phyloP scores from a whole-genome alignment of 1,140 invertebrate genomes.

The Orius insidiosus region DNA sequence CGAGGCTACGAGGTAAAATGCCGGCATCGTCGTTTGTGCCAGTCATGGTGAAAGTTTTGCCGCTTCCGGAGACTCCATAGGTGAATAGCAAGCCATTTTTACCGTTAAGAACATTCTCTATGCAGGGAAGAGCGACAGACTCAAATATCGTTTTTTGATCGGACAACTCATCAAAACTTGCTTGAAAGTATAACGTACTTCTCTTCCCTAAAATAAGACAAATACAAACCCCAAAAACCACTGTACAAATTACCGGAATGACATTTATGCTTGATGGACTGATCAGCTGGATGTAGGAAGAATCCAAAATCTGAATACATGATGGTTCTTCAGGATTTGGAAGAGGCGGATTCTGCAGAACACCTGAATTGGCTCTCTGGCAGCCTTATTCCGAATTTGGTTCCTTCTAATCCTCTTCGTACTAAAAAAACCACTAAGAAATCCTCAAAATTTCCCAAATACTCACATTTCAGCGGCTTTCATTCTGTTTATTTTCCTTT shows the following conservation, averaged over 20 bases:
- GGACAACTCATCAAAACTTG: slow-evolving; percentile 63
- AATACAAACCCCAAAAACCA: too few species aligned
- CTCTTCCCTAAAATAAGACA: slow-evolving; percentile 27
- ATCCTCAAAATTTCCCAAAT: too few species aligned
- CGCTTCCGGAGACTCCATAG: slow-evolving; percentile 92
- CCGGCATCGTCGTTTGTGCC: slow-evolving; percentile 36
- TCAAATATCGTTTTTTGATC: slow-evolving; percentile 56
- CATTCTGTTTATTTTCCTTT: too few species aligned
- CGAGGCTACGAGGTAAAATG: slow-evolving; percentile 52
- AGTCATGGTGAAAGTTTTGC: slow-evolving; percentile 92
- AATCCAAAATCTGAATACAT: slow-evolving; percentile 55
- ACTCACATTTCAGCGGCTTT: too few species aligned
- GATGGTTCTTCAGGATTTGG: slow-evolving; percentile 11
- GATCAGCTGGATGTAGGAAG: slow-evolving; percentile 25
- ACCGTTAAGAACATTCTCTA: slow-evolving; percentile 59
- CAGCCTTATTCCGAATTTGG: neutral
- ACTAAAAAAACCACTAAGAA: neutral
- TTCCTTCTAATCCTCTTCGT: neutral
- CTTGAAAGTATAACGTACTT: slow-evolving; percentile 60
- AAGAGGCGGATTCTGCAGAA: slow-evolving; percentile 21
- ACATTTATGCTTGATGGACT: too few species aligned
- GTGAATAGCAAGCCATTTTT: slow-evolving; percentile 86
- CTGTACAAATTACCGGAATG: too few species aligned
- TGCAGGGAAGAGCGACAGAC: slow-evolving; percentile 62
- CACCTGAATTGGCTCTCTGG: slow-evolving; percentile 20